phyloP scores from a whole-genome alignment of 2,888 invertebrate species.

The Tanypteryx hageni region DNA sequence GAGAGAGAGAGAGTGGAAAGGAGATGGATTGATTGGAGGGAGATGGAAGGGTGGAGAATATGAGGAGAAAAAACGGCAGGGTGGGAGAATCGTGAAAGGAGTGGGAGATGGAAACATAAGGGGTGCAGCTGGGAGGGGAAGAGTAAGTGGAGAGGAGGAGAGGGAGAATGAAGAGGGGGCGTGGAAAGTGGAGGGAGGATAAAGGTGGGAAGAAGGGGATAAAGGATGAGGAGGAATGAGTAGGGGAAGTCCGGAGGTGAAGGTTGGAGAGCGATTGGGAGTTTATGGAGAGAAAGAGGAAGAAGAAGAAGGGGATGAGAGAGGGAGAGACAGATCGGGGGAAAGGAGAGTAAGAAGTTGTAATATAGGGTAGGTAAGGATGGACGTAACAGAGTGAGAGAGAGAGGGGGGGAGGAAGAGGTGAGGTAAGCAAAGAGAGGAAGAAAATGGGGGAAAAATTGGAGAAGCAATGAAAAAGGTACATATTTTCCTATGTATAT shows the following conservation, averaged over 20 bases:
- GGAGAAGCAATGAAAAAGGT: too few relatives aligned
- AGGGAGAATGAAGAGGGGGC: background rate
- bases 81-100: background rate
- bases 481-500: too few relatives aligned
- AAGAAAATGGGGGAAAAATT: too few relatives aligned
- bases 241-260: too few relatives aligned
- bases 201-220: background rate
- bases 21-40: conserved; percentile 9
- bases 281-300: too few relatives aligned
- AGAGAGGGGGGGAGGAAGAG: too few relatives aligned
- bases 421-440: too few relatives aligned
- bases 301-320: background rate
- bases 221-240: too few relatives aligned
- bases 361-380: background rate
- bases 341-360: too few relatives aligned
- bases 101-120: background rate
- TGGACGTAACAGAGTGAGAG: too few relatives aligned
- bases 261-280: too few relatives aligned
- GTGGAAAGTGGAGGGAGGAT: background rate
- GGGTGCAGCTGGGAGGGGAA: background rate
- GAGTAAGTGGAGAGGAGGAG: background rate
- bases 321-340: background rate
- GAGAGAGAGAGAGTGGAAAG: background rate
- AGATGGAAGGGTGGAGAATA: background rate
- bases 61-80: background rate